Evolutionary conservation across 2,888 invertebrate genomes (phyloP), one percentile per base, ranked within the genome.

Genomic region (Lasius fuliginosus): DNA sequence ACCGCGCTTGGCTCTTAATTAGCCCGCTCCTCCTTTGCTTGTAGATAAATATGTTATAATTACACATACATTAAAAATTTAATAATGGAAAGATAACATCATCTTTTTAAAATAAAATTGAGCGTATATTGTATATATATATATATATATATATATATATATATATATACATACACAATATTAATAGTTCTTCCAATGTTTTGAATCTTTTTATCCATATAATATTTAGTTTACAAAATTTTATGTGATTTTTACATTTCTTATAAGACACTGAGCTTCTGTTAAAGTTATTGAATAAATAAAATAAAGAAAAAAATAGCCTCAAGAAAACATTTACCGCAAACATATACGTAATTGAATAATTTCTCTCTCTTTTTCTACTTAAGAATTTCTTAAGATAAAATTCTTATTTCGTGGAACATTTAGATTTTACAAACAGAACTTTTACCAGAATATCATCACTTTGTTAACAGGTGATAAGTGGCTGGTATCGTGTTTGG

Each of bases 401-500:
- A 75, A 33, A 30, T 9, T 74, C 11, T n/a, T 6, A 18, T 18
- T 18, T 27, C 8, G 27, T 18, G 5, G 1, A 40, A 67, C 15
- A 67, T 67, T 56, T 65, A 65, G 5, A 76, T 56, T 65, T 56
- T 40, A 36, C 8, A 53, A 15, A 33, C 23, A 73, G 1, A 12
- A 27, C 5, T 27, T 65, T 30, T 49, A 49, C 5, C 18, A 83
- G 23, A 11, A 30, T n/a, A 65, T 82, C 82, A 84, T 82, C 76
- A 86, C 86, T 95, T 95, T 11, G 30, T 69, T 58, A 23, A 42
- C 95, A 98, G 98, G 98, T 79, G 98, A 99, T 95, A 97, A 97
- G 91, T 99, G 98, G 98, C 96, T 99, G 92, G 98, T 98, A 3
- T 98, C 98, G 2, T 98, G 98, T 91, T 95, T 99, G 64, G 98